Conservation (phyloP, 2,888 invertebrate genomes). For the Flexamia atlantica region DNA sequence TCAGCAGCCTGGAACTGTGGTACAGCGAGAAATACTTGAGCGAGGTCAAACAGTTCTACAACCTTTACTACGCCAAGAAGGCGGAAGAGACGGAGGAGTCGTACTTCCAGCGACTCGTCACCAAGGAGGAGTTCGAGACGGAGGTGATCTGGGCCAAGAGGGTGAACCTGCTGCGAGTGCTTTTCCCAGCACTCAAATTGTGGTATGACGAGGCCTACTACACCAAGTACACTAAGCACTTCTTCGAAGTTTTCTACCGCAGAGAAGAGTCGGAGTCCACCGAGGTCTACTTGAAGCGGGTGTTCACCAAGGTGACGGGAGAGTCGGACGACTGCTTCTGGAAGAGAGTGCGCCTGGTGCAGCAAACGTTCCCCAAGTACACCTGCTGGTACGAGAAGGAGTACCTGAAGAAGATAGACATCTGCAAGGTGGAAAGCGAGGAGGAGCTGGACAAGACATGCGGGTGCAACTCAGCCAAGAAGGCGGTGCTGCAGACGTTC, state of each 20-base stretch:
- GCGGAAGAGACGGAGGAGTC: constrained; percentile 25
- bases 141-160: constrained; percentile 32
- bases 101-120: constrained; percentile 1
- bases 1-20: constrained; percentile 16
- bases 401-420: constrained; percentile 32
- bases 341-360: constrained; percentile 36
- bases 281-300: constrained; percentile 29
- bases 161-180: not conserved
- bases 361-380: constrained; percentile 43
- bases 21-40: constrained; percentile 45
- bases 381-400: constrained; percentile 42
- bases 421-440: constrained; percentile 13
- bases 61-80: constrained; percentile 24
- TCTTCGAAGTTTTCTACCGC: constrained; percentile 15
- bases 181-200: not conserved
- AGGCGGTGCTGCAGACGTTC: constrained; percentile 9
- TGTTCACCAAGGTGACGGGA: constrained; percentile 35
- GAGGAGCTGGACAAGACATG: constrained; percentile 1
- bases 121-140: constrained; percentile 23
- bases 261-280: constrained; percentile 27
- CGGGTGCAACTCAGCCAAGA: constrained; percentile 9
- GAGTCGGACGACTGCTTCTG: constrained; percentile 21
- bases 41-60: constrained; percentile 7
- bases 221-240: not conserved
- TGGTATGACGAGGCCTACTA: constrained; percentile 37